Conservation (phyloP, 1,140 invertebrate genomes). For the Drosophila biarmipes region DNA sequence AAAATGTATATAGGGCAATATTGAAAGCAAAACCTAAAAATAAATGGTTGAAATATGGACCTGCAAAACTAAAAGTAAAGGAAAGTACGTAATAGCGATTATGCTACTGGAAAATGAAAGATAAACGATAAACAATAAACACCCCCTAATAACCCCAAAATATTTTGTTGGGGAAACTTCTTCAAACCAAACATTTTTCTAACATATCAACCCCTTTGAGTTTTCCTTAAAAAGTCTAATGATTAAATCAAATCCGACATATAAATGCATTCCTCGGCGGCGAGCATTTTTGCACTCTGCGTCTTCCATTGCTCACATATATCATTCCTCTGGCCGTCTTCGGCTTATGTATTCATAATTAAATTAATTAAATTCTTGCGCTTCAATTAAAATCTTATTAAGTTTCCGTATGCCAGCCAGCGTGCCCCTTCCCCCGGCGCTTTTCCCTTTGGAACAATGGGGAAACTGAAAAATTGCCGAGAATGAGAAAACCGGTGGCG, state of each 20-base stretch:
- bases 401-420: slow-evolving; percentile 56
- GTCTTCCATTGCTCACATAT: slow-evolving; percentile 9
- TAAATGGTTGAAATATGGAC: not conserved
- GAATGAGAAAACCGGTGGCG: slow-evolving; percentile 4
- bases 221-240: not conserved
- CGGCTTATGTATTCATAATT: slow-evolving; percentile 60
- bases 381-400: slow-evolving; percentile 84
- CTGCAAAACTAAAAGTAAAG: not conserved
- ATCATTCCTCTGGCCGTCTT: slow-evolving; percentile 22
- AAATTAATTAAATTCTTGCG: slow-evolving; percentile 84
- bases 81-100: too few species aligned
- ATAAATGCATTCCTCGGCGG: slow-evolving; percentile 36
- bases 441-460: slow-evolving; percentile 41
- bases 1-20: not conserved
- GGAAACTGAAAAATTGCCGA: slow-evolving; percentile 38
- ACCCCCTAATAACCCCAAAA: too few species aligned
- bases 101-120: too few species aligned
- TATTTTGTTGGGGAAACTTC: not conserved
- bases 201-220: not conserved
- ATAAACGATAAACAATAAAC: too few species aligned
- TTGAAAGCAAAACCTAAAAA: not conserved
- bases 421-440: slow-evolving; percentile 2
- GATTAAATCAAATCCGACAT: slow-evolving; percentile 25
- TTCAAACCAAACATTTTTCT: not conserved
- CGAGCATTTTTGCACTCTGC: slow-evolving; percentile 13